Evolutionary conservation across 92 coral and sea anemone species (phyloP), one percentile per base, ranked within the genome.

Genomic region (Porites evermanni): DNA sequence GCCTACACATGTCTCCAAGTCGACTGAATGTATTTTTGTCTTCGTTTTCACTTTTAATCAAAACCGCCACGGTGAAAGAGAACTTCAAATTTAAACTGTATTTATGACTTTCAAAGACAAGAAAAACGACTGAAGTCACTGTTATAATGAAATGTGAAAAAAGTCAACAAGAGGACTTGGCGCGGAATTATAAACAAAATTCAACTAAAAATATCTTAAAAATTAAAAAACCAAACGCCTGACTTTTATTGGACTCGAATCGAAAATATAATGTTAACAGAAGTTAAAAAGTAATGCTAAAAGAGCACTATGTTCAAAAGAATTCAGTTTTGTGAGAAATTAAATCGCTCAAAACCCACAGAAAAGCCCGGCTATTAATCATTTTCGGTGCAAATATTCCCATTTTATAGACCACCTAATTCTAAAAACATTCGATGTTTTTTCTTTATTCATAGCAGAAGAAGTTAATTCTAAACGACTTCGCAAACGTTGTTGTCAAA

Each of bases 1-100:
- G 24, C 70, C n/a, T 61, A 16, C 32, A 51, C 67, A 17, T 38
- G n/a, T 78, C 82, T 60, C 72, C 60, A 79, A 78, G 60, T 38
- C 80, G 23, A 78, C 83, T 4, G 20, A 67, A 67, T 1, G 0
- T 18, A 4, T 24, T 75, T 9, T 50, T 14, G n/a, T 38, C 47
- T 38, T 59, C 51, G 66, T 10, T 67, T 67, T 17, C 12, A 21
- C 23, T 54, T 19, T 47, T 14, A 1, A 6, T 56, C 53, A 21
- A 56, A 65, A 64, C 59, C 72, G 72, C 72, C 47, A 5, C 38
- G 17, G 16, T 56, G 14, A 54, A 54, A 6, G 32, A 23, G 32
- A 12, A 60, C 56, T 44, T 32, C 2, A 12, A 65, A 60, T 67
- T 20, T 44, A 11, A 19, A 7, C 12, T 21, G 50, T 8, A 16